A percentile compares a stretch with the other conserved stretches of the same genome.
These are phyloP conservation scores for Neoscelio sp. DNA, from an alignment of 2,888 invertebrate species.

Conservation along the genomic window DNA sequence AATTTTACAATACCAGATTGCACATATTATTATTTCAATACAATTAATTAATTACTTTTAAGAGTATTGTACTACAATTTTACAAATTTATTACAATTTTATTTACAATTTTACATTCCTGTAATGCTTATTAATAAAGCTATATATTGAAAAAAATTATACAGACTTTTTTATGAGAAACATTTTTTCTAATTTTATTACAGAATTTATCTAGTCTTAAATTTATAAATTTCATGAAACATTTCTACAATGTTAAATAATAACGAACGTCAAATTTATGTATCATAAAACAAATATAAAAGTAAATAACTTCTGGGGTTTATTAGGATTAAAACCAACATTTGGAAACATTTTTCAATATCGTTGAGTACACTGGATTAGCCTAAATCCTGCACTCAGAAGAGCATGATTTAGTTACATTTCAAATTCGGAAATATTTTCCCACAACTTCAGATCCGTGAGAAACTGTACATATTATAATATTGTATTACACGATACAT, in stretches of 20 bases:
- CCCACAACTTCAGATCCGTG: constrained; percentile 33
- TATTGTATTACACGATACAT: constrained; percentile 27
- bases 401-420: constrained; percentile 54
- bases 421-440: constrained; percentile 39
- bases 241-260: neutral
- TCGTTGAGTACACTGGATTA: constrained; percentile 52
- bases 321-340: constrained; percentile 60
- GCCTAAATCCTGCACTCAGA: constrained; percentile 51
- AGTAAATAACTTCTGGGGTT: constrained; percentile 35
- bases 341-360: constrained; percentile 48
- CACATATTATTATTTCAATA: too few relatives aligned
- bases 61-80: too few relatives aligned
- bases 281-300: constrained; percentile 29
- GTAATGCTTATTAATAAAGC: too few relatives aligned
- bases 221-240: too few relatives aligned
- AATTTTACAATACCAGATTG: too few relatives aligned
- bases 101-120: too few relatives aligned
- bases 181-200: too few relatives aligned
- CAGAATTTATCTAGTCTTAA: too few relatives aligned
- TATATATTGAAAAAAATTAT: constrained; percentile 20
- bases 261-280: constrained; percentile 19
- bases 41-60: too few relatives aligned
- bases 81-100: too few relatives aligned
- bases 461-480: constrained; percentile 7
- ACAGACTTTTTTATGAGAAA: too few relatives aligned